A percentile compares a stretch with the other conserved stretches of the same genome.
Evolutionary conservation across 1,140 invertebrate species (phyloP).

Genomic region (Aplysia californica): DNA sequence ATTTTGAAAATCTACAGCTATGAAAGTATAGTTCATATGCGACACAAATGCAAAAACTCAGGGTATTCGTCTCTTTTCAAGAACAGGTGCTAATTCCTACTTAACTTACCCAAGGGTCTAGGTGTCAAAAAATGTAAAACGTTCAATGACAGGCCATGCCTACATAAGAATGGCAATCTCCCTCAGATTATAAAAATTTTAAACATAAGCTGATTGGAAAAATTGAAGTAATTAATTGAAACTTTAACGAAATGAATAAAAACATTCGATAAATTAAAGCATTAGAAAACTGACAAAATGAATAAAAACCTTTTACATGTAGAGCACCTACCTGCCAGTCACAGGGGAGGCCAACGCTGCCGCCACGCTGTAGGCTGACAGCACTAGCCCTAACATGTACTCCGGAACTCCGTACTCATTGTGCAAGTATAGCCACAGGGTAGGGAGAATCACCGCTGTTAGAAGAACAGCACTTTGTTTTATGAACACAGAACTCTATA

Average conservation of each 20-base stretch:
- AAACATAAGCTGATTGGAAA: neutral
- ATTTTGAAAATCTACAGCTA: too few relatives aligned
- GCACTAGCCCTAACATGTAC: slow-evolving; percentile 53
- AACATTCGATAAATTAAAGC: neutral
- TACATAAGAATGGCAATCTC: too few relatives aligned
- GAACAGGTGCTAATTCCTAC: too few relatives aligned
- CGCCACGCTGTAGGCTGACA: slow-evolving; percentile 56
- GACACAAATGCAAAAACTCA: too few relatives aligned
- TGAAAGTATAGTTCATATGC: too few relatives aligned
- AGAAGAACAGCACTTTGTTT: slow-evolving; percentile 1
- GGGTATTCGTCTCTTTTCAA: too few relatives aligned
- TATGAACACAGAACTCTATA: neutral
- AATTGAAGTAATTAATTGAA: neutral
- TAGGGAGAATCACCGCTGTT: slow-evolving; percentile 61
- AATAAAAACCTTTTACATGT: neutral
- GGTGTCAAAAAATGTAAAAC: too few relatives aligned
- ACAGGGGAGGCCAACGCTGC: slow-evolving; percentile 55
- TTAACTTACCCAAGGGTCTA: too few relatives aligned
- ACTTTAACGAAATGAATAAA: neutral
- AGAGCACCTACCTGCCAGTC: slow-evolving; percentile 49
- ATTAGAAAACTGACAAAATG: neutral
- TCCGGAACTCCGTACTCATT: slow-evolving; percentile 42
- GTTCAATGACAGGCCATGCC: too few relatives aligned
- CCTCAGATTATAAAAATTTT: neutral
- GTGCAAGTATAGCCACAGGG: slow-evolving; percentile 57